phyloP scores from a whole-genome alignment of 2,797 vertebrate genomes.

The Sebastes baramenuke region DNA sequence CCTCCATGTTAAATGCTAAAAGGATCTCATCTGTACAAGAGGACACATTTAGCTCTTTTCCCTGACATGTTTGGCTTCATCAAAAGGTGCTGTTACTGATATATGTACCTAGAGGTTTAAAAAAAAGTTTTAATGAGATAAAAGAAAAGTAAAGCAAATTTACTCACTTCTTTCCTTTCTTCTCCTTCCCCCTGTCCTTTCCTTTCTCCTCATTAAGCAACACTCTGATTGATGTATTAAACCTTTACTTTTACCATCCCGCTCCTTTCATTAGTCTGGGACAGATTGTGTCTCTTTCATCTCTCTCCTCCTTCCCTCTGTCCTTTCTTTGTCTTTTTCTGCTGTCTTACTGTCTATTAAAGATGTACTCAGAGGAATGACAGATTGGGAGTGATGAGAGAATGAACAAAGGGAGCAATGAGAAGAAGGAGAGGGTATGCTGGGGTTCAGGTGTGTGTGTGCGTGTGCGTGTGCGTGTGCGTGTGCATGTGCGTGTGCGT shows the following conservation, averaged over 20 bases:
- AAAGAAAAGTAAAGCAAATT: constrained; percentile 8
- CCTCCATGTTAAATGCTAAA: not conserved
- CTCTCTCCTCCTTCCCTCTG: constrained; percentile 4
- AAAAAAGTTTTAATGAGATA: constrained; percentile 22
- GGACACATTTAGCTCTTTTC: not conserved
- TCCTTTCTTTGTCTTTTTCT: constrained; percentile 36
- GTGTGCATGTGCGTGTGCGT: accelerated
- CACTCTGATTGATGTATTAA: constrained; percentile 58
- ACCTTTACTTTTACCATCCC: constrained; percentile 49
- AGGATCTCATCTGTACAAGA: not conserved
- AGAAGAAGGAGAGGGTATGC: not conserved
- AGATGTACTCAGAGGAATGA: constrained; percentile 22
- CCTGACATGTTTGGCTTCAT: not conserved
- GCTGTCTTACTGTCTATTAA: constrained; percentile 39
- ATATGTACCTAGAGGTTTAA: not conserved
- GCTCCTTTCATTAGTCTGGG: constrained; percentile 48
- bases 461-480: not conserved
- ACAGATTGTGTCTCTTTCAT: constrained; percentile 56
- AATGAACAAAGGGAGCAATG: constrained; percentile 37
- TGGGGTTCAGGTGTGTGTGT: not conserved
- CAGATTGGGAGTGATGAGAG: constrained; percentile 12
- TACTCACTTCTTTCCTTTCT: not conserved
- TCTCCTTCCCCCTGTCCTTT: not conserved
- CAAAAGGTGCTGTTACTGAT: not conserved
- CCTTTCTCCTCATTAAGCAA: constrained; percentile 48